Evolutionary conservation across 1,140 invertebrate species (phyloP).

Genomic region (Drosophila tani): DNA sequence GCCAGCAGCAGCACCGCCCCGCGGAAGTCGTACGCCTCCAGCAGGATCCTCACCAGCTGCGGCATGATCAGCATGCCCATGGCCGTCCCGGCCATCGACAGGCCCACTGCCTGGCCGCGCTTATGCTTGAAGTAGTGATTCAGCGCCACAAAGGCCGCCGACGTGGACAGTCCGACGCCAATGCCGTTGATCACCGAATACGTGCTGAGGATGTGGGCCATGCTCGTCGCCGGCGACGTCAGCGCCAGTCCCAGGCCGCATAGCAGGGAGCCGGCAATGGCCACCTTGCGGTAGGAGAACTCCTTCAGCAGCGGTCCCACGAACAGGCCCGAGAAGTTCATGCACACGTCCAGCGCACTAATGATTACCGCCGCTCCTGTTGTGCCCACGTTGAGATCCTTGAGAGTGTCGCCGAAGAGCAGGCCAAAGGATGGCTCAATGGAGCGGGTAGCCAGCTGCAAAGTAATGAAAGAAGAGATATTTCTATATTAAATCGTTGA

Average conservation of each 20-base stretch:
- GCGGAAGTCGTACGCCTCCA: conserved; percentile 87
- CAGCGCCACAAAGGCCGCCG: conserved; percentile 90
- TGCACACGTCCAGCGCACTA: conserved; percentile 90
- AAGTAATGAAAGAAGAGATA: conserved; percentile 42
- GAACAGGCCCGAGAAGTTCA: conserved; percentile 92
- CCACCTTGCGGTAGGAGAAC: conserved; percentile 91
- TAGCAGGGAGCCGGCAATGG: conserved; percentile 88
- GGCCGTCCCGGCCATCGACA: conserved; percentile 91
- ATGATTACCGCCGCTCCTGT: conserved; percentile 90
- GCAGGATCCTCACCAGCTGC: conserved; percentile 88
- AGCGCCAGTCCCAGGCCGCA: conserved; percentile 88
- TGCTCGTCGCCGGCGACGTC: conserved; percentile 89
- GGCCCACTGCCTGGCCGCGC: conserved; percentile 90
- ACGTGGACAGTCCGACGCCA: conserved; percentile 89
- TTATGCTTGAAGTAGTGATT: conserved; percentile 91
- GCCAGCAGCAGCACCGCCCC: conserved; percentile 89
- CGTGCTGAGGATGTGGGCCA: conserved; percentile 90
- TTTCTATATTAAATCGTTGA: no score
- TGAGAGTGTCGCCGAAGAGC: conserved; percentile 90
- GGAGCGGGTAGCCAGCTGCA: conserved; percentile 90
- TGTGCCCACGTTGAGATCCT: conserved; percentile 88
- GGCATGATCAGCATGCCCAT: conserved; percentile 91
- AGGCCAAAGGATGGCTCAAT: conserved; percentile 92
- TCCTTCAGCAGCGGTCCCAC: conserved; percentile 90
- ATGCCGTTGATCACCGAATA: conserved; percentile 92